Evolutionary conservation across 2,113 vertebrate species (phyloP).

Genomic region (Cynoglossus semilaevis): DNA sequence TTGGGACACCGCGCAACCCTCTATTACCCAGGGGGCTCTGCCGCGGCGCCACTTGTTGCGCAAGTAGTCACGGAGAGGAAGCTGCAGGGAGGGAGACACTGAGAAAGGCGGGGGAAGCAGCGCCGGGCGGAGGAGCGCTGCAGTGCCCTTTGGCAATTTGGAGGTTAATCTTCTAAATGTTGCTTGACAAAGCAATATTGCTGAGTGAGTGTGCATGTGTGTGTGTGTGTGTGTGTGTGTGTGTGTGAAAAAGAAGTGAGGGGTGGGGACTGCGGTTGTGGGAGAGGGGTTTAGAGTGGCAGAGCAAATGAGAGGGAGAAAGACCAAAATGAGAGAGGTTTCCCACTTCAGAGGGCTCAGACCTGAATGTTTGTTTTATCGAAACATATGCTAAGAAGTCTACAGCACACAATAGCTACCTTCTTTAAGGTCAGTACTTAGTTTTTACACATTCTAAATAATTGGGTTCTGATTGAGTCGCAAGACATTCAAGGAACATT

Average conservation of each 20-base stretch:
- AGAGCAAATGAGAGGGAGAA: conserved; percentile 39
- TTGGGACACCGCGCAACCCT: conserved; percentile 68
- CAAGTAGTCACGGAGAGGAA: conserved; percentile 59
- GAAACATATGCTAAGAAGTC: conserved; percentile 8
- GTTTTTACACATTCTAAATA: no score
- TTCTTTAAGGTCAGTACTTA: not conserved
- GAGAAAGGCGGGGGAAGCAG: conserved; percentile 36
- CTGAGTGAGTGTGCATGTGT: conserved; percentile 34
- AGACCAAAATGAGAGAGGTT: conserved; percentile 11
- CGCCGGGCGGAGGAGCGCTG: conserved; percentile 21
- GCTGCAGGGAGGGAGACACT: conserved; percentile 41
- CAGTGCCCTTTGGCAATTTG: conserved; percentile 65
- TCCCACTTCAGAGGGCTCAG: conserved; percentile 20
- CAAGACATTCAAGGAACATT: no score
- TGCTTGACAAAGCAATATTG: conserved; percentile 64
- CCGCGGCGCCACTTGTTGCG: conserved; percentile 75
- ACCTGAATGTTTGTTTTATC: conserved; percentile 18
- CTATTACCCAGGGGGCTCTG: conserved; percentile 72
- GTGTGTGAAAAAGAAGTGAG: conserved; percentile 28
- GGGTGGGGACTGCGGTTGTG: conserved; percentile 18
- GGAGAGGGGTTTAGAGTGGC: conserved; percentile 21
- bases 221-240: conserved; percentile 13
- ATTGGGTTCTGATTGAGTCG: no score
- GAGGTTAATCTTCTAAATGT: conserved; percentile 73
- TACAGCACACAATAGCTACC: not conserved